Evolutionary conservation across 23 tunicate species (phyloP).

Genomic region (Halocynthia aurantium): DNA sequence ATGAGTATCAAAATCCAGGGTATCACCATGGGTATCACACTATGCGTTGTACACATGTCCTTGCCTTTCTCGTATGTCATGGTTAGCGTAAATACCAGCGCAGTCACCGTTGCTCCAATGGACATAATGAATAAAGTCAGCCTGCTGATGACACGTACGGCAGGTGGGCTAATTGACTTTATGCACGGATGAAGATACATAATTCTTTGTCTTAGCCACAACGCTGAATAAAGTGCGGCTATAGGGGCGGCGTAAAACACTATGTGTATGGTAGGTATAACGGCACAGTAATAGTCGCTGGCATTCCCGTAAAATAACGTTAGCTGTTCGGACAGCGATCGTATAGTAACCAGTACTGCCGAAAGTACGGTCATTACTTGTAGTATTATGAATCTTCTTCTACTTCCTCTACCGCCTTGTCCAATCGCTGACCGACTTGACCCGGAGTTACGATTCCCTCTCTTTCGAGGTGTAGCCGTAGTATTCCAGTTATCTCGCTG

Average conservation of each 20-base stretch:
- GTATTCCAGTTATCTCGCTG: too few relatives aligned
- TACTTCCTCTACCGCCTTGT: too few relatives aligned
- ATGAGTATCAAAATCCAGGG: not conserved
- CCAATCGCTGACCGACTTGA: too few relatives aligned
- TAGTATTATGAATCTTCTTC: not conserved
- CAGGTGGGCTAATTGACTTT: not conserved
- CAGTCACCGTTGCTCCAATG: not conserved
- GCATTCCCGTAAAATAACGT: not conserved
- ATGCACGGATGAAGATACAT: not conserved
- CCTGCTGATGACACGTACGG: not conserved
- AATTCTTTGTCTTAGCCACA: constrained; percentile 4
- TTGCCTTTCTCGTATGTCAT: not conserved
- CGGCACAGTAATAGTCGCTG: not conserved
- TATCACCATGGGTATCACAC: not conserved
- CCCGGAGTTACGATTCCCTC: too few relatives aligned
- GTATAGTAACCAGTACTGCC: not conserved
- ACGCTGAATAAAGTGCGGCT: not conserved
- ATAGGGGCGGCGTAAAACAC: constrained; percentile 2
- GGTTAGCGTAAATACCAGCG: not conserved
- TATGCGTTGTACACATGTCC: not conserved
- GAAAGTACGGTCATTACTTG: constrained; percentile 1
- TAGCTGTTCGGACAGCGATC: not conserved
- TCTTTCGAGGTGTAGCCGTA: too few relatives aligned
- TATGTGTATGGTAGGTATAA: not conserved
- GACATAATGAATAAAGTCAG: not conserved